Conservation (phyloP, 2,797 vertebrate genomes). For the Pteronotus mesoamericanus region DNA sequence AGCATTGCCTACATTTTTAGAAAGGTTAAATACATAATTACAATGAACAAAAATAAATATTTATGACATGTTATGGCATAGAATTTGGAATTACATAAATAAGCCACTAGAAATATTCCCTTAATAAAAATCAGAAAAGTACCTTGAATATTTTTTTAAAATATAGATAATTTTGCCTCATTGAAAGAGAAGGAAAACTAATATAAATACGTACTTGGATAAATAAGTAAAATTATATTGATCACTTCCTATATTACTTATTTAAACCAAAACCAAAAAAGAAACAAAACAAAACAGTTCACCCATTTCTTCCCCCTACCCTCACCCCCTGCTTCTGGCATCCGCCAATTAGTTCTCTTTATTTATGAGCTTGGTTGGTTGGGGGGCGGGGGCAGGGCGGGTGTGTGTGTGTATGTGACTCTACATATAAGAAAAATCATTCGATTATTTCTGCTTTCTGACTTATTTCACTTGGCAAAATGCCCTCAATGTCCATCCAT, state of each 20-base stretch:
- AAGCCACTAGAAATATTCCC: not conserved
- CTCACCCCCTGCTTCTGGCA: not conserved
- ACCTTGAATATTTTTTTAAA: not conserved
- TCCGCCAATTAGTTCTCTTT: not conserved
- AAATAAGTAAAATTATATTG: not conserved
- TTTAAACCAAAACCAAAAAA: not conserved
- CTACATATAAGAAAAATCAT: not conserved
- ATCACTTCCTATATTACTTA: not conserved
- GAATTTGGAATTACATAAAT: not conserved
- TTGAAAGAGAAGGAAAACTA: not conserved
- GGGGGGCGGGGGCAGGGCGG: no score
- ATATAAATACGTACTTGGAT: not conserved
- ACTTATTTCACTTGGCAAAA: not conserved
- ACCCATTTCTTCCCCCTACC: not conserved
- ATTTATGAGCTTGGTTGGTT: not conserved
- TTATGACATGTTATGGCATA: not conserved
- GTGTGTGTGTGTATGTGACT: not conserved
- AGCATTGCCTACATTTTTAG: not conserved
- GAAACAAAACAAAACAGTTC: no score
- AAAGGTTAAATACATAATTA: not conserved
- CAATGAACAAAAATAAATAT: not conserved
- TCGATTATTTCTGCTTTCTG: not conserved
- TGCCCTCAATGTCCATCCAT: not conserved
- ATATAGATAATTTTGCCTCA: not conserved
- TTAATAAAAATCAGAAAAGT: not conserved